phyloP scores from a whole-genome alignment of 2,113 vertebrate species.

The Pycnonotus jocosus region DNA sequence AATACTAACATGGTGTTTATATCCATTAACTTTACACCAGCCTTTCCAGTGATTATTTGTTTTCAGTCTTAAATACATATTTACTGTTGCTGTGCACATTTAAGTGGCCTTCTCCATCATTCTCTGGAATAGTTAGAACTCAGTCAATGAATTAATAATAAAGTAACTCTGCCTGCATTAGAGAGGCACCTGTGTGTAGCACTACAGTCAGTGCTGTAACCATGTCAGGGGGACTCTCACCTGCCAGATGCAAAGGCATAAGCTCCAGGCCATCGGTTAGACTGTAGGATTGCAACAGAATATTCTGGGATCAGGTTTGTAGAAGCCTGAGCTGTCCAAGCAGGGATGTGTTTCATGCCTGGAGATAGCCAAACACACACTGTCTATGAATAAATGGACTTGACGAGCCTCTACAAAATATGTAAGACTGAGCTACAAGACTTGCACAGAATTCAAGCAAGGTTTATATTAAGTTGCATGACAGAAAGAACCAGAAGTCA shows the following conservation, averaged over 20 bases:
- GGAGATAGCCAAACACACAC: neutral
- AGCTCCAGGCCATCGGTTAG: slow-evolving; percentile 93
- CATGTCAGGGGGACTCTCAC: slow-evolving; percentile 66
- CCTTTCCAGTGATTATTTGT: neutral
- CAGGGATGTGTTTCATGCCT: slow-evolving; percentile 81
- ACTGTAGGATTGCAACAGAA: slow-evolving; percentile 81
- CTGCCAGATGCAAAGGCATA: slow-evolving; percentile 81
- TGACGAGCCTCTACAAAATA: neutral
- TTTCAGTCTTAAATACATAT: neutral
- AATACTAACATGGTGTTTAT: neutral
- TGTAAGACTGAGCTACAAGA: neutral
- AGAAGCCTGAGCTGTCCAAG: slow-evolving; percentile 82
- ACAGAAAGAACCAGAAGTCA: neutral
- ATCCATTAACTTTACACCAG: neutral
- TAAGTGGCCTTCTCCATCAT: neutral
- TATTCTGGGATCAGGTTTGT: slow-evolving; percentile 80
- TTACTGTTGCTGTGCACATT: neutral
- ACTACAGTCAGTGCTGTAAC: neutral
- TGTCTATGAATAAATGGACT: neutral
- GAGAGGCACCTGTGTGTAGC: neutral
- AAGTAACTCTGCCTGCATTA: neutral
- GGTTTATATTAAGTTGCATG: neutral
- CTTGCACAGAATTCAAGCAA: neutral
- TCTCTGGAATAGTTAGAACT: neutral
- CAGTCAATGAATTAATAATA: neutral